These are phyloP conservation scores for honey bee (Apis mellifera) DNA, from an alignment of 1,140 invertebrate genomes.

Conservation along the genomic window DNA sequence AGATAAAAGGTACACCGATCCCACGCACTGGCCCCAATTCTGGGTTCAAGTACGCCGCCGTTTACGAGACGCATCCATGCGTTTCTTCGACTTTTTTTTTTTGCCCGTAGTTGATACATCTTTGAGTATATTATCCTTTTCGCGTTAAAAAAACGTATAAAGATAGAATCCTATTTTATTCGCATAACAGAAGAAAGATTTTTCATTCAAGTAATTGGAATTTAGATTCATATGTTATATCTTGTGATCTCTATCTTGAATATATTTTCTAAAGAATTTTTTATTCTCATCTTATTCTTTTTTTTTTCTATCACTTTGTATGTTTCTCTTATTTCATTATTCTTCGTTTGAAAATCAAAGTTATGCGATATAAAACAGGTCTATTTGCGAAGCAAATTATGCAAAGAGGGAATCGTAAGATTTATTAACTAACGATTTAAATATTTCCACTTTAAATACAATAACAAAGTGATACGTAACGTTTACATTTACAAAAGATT, in stretches of 20 bases:
- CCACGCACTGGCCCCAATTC: conserved; percentile 72
- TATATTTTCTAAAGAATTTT: too few relatives aligned
- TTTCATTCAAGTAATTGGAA: too few relatives aligned
- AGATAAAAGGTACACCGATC: conserved; percentile 72
- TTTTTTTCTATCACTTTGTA: too few relatives aligned
- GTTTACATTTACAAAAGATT: not conserved
- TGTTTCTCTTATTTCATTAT: not conserved
- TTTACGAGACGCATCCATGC: conserved; percentile 47
- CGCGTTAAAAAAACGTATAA: not conserved
- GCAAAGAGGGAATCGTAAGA: not conserved
- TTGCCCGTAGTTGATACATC: not conserved
- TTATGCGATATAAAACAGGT: not conserved
- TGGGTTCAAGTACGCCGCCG: conserved; percentile 71
- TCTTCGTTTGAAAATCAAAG: not conserved
- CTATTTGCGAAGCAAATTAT: not conserved
- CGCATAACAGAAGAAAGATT: too few relatives aligned
- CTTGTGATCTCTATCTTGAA: too few relatives aligned
- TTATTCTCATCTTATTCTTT: not conserved
- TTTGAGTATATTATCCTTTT: not conserved
- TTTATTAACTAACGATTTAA: not conserved
- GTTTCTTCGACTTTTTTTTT: conserved; percentile 49
- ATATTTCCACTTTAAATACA: not conserved
- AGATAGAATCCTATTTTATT: too few relatives aligned
- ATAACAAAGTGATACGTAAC: too few relatives aligned
- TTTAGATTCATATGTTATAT: too few relatives aligned